Evolutionary conservation across 2,797 vertebrate genomes (phyloP), one percentile per base, ranked within the genome.

Genomic region (Sebastes hopkinsi): DNA sequence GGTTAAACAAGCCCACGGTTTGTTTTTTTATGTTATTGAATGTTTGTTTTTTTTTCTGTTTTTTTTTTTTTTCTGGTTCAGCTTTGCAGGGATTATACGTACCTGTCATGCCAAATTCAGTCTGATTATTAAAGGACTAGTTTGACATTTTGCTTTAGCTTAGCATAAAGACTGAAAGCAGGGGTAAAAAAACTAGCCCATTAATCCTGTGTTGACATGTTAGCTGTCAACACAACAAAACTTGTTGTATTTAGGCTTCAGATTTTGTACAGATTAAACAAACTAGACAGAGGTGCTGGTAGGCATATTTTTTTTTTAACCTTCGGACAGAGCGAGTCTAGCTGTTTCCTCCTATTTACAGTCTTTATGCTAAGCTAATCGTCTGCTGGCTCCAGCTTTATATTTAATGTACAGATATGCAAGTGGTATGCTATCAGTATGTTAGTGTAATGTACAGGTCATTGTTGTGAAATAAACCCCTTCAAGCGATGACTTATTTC

Each of bases 1-100:
- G 16, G 42, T 46, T 46, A 7, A 46, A 46, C 42, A 46, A 16
- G 42, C 16, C 42, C 42, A 16, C 3, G 42, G 42, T 46, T 46
- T 18, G 42, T 0, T 46, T 46, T 42, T 16, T 0, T 42, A 42
- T 6, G 3, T 42, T 6, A 42, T 42, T 46, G 16, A 46, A 46
- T 18, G 3, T 0, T 14, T 8, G 0, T 36, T 8, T 16, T 46
- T 46, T 46, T 42, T 42, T 16, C 2, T 1, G 2, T 6, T 46
- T 18, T 18, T 1, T 42, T 42, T 42, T 46, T 18, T 46, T 4
- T 46, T 46, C 14, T 18, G 6, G 1, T 46, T 46, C 7, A 7
- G 42, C 0, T 46, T 46, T 46, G 42, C 42, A 13, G 5, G 11
- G 14, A 60, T 34, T 10, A 32, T 14, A 23, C 23, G 23, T 23